Percentiles rank a stretch among this genome's conserved stretches.
phyloP scores from a whole-genome alignment of 2,888 invertebrate species.

The Doris montereyensis region DNA sequence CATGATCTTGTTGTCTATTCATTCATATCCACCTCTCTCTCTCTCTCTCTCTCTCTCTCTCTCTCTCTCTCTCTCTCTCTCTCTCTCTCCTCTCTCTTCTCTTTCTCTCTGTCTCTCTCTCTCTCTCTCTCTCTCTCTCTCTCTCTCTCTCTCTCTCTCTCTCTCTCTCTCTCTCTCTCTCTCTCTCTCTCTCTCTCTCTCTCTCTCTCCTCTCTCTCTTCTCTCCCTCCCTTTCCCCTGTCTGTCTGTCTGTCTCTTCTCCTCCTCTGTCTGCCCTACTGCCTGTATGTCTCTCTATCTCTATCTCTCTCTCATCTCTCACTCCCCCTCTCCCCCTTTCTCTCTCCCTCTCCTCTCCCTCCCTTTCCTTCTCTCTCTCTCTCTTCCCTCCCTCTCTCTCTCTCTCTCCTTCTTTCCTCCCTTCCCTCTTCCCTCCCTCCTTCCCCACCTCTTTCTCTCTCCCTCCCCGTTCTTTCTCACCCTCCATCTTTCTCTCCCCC shows the following conservation, averaged over 20 bases:
- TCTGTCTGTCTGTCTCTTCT: not conserved
- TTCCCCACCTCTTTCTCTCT: not conserved
- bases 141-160: constrained; percentile 28
- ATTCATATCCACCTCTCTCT: too few species aligned
- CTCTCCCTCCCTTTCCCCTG: not conserved
- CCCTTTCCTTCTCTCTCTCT: not conserved
- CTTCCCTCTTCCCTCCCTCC: not conserved
- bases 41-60: constrained; percentile 2
- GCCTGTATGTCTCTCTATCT: not conserved
- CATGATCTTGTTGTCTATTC: too few species aligned
- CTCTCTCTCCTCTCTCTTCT: constrained; percentile 17
- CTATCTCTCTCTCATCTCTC: not conserved
- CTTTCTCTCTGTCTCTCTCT: constrained; percentile 29
- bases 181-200: not conserved
- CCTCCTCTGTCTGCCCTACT: not conserved
- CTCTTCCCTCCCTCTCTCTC: not conserved
- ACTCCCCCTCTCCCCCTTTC: not conserved
- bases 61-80: not conserved
- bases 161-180: not conserved
- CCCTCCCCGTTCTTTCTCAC: not conserved
- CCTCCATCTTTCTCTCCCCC: not conserved
- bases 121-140: constrained; percentile 30
- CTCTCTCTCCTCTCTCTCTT: not conserved
- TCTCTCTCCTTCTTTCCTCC: not conserved
- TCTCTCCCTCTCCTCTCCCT: not conserved